phyloP scores from a whole-genome alignment of 2,113 vertebrate genomes.

The Apodemus sylvaticus region DNA sequence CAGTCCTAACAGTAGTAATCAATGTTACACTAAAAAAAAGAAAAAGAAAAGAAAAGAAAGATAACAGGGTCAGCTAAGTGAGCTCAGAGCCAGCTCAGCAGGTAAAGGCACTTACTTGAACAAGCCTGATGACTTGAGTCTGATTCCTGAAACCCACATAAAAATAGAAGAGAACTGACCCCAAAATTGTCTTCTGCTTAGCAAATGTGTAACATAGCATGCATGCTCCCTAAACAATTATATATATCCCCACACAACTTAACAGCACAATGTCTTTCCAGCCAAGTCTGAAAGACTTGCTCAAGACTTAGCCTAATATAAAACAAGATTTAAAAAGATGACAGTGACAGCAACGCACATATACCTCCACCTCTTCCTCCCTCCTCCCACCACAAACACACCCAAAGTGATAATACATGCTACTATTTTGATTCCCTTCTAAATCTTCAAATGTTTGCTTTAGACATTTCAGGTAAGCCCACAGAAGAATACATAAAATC shows the following conservation, averaged over 20 bases:
- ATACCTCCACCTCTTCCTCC: background rate
- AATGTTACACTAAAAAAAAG: conserved; percentile 84
- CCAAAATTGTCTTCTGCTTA: background rate
- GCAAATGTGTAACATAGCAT: background rate
- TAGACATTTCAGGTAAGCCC: conserved; percentile 91
- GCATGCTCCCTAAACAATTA: background rate
- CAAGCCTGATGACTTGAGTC: background rate
- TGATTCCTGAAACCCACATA: background rate
- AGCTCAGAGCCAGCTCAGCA: background rate
- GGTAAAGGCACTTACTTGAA: background rate
- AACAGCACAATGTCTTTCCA: conserved; percentile 87
- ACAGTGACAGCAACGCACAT: background rate
- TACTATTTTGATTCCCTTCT: conserved; percentile 91
- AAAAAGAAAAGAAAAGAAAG: too few species aligned
- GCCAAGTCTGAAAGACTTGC: conserved; percentile 90
- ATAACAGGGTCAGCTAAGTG: background rate
- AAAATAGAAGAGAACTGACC: background rate
- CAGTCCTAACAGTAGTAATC: conserved; percentile 92
- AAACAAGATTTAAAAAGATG: conserved; percentile 85
- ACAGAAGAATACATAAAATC: conserved; percentile 89
- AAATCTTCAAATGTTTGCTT: conserved; percentile 90
- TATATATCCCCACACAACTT: background rate
- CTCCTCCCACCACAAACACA: background rate
- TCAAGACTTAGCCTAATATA: conserved; percentile 90
- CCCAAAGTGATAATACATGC: conserved; percentile 91